Percentiles rank a stretch among this genome's conserved stretches.
These are phyloP conservation scores for Brachionus sp. DNA, from an alignment of 1,140 invertebrate genomes.

Conservation along the genomic window DNA sequence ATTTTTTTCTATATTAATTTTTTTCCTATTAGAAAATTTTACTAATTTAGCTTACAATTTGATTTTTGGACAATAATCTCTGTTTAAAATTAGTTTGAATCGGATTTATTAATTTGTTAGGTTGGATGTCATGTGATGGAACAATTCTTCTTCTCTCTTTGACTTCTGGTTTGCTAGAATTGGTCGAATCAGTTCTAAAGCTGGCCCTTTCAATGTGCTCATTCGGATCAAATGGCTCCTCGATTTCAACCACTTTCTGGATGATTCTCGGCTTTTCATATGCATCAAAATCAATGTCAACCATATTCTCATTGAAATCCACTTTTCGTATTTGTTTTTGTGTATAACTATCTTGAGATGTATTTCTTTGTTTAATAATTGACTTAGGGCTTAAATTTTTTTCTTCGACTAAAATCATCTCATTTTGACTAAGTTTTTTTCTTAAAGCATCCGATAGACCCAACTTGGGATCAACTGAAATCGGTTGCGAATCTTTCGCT, in stretches of 20 bases:
- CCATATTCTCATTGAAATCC: not conserved
- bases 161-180: not conserved
- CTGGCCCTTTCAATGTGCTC: not conserved
- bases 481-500: not conserved
- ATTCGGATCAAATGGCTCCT: not conserved
- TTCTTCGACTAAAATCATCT: not conserved
- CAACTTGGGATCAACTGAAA: not conserved
- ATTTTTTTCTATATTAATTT: not conserved
- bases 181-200: conserved; percentile 14
- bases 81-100: not conserved
- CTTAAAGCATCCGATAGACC: not conserved
- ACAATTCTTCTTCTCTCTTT: conserved; percentile 1
- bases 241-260: not conserved
- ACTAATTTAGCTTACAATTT: conserved; percentile 39
- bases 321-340: not conserved
- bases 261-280: not conserved
- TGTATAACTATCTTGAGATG: not conserved
- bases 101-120: not conserved
- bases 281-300: conserved; percentile 8
- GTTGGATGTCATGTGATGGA: not conserved
- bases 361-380: conserved; percentile 19
- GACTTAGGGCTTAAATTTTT: not conserved
- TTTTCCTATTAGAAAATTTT: not conserved
- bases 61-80: conserved; percentile 18
- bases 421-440: conserved; percentile 19